Evolutionary conservation across 2,888 invertebrate species (phyloP).

Genomic region (Rhorus exstirpatorius): DNA sequence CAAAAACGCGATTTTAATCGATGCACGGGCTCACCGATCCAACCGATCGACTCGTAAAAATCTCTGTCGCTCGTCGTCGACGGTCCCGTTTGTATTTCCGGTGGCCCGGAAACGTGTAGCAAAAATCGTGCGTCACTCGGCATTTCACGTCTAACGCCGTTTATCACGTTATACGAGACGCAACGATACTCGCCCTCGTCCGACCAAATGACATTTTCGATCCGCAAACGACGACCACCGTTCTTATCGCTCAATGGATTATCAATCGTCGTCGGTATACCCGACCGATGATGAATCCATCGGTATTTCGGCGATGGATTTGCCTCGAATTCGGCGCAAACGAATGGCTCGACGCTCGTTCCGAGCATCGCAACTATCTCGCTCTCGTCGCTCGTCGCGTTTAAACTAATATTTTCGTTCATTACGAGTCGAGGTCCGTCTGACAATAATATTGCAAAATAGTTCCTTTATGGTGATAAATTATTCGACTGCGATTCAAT

Average conservation of each 20-base stretch:
- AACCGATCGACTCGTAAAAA: conserved; percentile 82
- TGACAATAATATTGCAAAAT: too few relatives aligned
- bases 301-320: conserved; percentile 87
- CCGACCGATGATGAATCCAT: conserved; percentile 85
- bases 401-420: conserved; percentile 70
- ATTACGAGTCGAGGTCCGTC: conserved; percentile 85
- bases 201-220: conserved; percentile 87
- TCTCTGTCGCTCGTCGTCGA: conserved; percentile 74
- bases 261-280: conserved; percentile 79
- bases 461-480: too few relatives aligned
- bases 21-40: conserved; percentile 83
- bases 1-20: conserved; percentile 82
- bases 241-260: conserved; percentile 81
- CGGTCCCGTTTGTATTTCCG: conserved; percentile 82
- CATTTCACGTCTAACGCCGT: conserved; percentile 84
- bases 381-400: conserved; percentile 78
- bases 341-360: conserved; percentile 86
- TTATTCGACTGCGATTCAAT: too few relatives aligned
- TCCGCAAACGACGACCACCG: conserved; percentile 83
- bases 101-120: conserved; percentile 83
- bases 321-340: conserved; percentile 87
- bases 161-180: conserved; percentile 87
- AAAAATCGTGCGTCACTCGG: conserved; percentile 80
- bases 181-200: conserved; percentile 88
- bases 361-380: conserved; percentile 85